Evolutionary conservation across 2,113 vertebrate species (phyloP), one percentile per base, ranked within the genome.

Genomic region (Lepus americanus): DNA sequence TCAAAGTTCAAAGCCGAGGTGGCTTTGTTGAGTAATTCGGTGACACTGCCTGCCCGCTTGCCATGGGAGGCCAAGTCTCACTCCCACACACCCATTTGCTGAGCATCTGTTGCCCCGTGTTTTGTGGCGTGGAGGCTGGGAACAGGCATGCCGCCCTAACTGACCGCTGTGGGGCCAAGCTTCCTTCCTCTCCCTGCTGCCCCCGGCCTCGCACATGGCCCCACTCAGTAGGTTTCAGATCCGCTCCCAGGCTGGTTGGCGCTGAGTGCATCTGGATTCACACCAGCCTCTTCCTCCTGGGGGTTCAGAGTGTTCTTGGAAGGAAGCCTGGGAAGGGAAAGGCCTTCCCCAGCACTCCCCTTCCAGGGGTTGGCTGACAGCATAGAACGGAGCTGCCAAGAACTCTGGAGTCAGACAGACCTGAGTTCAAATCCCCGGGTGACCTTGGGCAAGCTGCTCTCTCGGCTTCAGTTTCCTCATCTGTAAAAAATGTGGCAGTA

Each of bases 291-390:
- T 94, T 96, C 96, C 96, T 97, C 96, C 92, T 78, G 97, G 97
- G 97, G 92, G 96, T 97, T 97, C 97, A 97, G 92, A 95, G 96
- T 97, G 97, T 97, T 97, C 97, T 97, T 97, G 97, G 97, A 97
- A 97, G 94, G 89, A 86, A 96, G 96, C 97, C 97, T 96, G 94
- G 95, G 95, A 96, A 96, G 96, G 96, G 97, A 97, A 97, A 97
- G 96, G 97, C 97, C 96, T 97, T 95, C 95, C 90, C 96, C 84
- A 96, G 94, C 92, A 17, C 80, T 94, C 96, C 88, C 96, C 49
- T 4, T 77, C 87, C 90, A 79, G 78, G 13, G 89, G 64, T 66
- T 97, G 97, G 97, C 96, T 95, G 95, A 97, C 96, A 89, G 96
- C 82, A 9, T 0, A 39, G 25, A 17, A 2, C 8, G 0, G 6